A percentile compares a stretch with the other conserved stretches of the same genome.
phyloP scores from a whole-genome alignment of 2,888 invertebrate genomes.

The Calameuta idolon region DNA sequence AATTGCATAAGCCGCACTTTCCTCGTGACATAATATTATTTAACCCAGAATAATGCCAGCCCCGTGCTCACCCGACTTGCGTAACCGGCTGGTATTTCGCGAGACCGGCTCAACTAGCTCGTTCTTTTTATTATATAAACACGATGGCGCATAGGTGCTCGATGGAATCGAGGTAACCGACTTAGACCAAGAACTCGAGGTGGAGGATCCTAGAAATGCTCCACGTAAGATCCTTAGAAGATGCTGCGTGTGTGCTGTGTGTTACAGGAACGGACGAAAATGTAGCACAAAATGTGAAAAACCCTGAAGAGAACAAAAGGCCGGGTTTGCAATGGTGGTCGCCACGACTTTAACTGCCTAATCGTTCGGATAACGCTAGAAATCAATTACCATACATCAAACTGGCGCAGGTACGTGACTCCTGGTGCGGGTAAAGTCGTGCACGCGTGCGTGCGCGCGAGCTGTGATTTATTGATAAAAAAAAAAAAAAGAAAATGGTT shows the following conservation, averaged over 20 bases:
- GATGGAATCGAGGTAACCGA: slow-evolving; percentile 9
- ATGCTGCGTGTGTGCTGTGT: not conserved
- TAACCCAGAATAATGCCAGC: slow-evolving; percentile 60
- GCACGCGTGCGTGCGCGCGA: not conserved
- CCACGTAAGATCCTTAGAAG: not conserved
- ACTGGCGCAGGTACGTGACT: not conserved
- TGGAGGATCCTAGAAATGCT: not conserved
- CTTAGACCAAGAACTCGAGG: not conserved
- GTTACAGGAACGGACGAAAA: not conserved
- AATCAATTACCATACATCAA: slow-evolving; percentile 9
- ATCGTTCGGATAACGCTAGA: not conserved
- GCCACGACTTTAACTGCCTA: slow-evolving; percentile 7
- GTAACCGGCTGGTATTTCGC: slow-evolving; percentile 52
- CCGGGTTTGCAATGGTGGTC: not conserved
- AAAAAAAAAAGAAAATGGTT: not conserved
- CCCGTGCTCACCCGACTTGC: slow-evolving; percentile 31
- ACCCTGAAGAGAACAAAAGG: not conserved
- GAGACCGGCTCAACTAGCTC: slow-evolving; percentile 41
- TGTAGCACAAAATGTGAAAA: not conserved
- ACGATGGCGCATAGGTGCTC: slow-evolving; percentile 27
- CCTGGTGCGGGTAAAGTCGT: not conserved
- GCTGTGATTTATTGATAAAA: not conserved
- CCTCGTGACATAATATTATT: slow-evolving; percentile 64
- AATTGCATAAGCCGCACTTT: slow-evolving; percentile 56
- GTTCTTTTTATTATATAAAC: slow-evolving; percentile 52